Percentiles rank a stretch among this genome's conserved stretches.
phyloP scores from a whole-genome alignment of 2,113 vertebrate genomes.

The Oreochromis aureus region DNA sequence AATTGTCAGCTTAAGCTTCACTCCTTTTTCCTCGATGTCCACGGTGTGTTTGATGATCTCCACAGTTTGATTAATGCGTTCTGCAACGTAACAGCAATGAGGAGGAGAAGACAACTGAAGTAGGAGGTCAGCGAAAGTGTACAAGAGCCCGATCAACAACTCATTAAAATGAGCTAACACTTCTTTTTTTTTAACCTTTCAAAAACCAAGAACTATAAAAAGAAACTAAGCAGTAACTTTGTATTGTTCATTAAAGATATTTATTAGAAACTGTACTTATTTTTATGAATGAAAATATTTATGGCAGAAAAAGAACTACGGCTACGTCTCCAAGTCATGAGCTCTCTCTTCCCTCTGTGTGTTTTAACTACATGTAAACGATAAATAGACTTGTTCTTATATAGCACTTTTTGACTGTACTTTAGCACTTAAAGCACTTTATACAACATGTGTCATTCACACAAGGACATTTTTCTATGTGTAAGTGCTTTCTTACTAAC shows the following conservation, averaged over 20 bases:
- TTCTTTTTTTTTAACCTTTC: not conserved
- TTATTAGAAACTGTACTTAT: not conserved
- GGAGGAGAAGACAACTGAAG: not conserved
- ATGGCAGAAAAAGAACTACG: not conserved
- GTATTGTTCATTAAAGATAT: not conserved
- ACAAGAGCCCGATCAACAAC: not conserved
- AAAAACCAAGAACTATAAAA: not conserved
- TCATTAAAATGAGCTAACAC: not conserved
- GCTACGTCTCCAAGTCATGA: no score
- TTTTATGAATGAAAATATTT: not conserved
- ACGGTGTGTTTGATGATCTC: conserved; percentile 98
- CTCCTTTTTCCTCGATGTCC: conserved; percentile 98
- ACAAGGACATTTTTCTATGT: not conserved
- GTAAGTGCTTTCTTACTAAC: not conserved
- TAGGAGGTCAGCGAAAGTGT: not conserved
- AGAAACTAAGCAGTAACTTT: not conserved
- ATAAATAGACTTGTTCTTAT: no score
- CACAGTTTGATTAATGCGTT: conserved; percentile 94
- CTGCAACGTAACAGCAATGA: conserved; percentile 55
- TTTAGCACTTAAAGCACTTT: not conserved
- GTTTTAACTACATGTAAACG: no score
- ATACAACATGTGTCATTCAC: not conserved
- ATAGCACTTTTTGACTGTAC: not conserved
- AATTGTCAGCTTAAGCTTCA: conserved; percentile 96
- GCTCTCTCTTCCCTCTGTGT: no score